Evolutionary conservation across 2,797 vertebrate genomes (phyloP), one percentile per base, ranked within the genome.

Genomic region (Hydrocynus forskahlii): DNA sequence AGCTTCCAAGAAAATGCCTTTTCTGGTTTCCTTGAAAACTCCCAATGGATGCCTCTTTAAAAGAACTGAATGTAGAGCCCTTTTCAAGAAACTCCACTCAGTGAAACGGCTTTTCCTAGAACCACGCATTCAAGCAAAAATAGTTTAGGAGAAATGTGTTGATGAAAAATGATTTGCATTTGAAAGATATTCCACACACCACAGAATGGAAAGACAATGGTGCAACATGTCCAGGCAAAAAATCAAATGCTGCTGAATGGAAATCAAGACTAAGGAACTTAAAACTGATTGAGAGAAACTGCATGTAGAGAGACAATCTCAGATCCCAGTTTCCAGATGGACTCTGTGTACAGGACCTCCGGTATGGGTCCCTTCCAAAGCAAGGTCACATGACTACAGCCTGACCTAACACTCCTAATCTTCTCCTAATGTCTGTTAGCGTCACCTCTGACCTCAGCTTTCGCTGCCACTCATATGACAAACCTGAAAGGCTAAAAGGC

Each of bases 401-500:
- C 10, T 66, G 76, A 45, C 69, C 23, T 40, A 55, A n/a, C 43
- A 75, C 79, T 84, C 83, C 85, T 87, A 89, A 92, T 91, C 81
- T 87, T 83, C 86, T 86, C 59, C 74, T 77, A 82, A 84, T 85
- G 86, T 89, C 83, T 83, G 70, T 87, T 83, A 83, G 76, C 35
- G 3, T 84, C 88, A 91, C 88, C 88, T 72, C 78, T 86, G 87
- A 93, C 86, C 86, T 81, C 13, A 68, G 83, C 81, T 87, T 88
- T 89, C 80, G 84, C 83, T 59, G 63, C 63, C 81, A 89, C 86
- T 89, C 87, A 89, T 85, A 82, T 91, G 90, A 88, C 25, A 35
- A 35, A 63, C 25, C 60, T 35, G 25, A 85, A n/a, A n/a, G n/a
- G 40, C 83, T 88, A 38, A 84, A 86, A 88, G 82, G 80, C 77